Evolutionary conservation across 2,888 invertebrate genomes (phyloP).

Genomic region (Mythimna ferrago): DNA sequence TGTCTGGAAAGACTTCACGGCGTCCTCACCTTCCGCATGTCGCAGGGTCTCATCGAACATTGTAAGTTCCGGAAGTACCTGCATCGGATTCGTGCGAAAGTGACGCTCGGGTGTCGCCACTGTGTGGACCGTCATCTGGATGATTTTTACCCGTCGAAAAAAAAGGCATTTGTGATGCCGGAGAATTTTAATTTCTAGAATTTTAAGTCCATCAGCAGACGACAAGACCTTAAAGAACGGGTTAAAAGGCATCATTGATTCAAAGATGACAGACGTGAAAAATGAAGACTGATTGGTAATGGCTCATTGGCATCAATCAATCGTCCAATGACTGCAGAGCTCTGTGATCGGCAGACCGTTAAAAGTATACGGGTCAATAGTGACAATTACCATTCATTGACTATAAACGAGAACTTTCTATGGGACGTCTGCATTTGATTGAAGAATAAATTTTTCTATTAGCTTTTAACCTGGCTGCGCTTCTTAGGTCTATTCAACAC

Average conservation of each 20-base stretch:
- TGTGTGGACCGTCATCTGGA: no score
- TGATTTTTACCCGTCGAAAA: no score
- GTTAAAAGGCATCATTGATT: not conserved
- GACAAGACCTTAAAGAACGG: no score
- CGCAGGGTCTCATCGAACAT: no score
- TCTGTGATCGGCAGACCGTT: slow-evolving; percentile 7
- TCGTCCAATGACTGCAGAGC: not conserved
- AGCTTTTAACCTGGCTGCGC: not conserved
- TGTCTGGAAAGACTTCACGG: no score
- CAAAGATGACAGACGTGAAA: not conserved
- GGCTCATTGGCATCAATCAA: not conserved
- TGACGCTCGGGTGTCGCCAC: no score
- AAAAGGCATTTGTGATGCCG: no score
- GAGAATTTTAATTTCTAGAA: no score
- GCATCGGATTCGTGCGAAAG: no score
- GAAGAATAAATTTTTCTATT: not conserved
- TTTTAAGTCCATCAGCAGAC: no score
- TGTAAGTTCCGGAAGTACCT: no score
- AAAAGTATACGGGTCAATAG: slow-evolving; percentile 4
- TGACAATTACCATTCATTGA: slow-evolving; percentile 17
- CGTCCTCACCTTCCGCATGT: no score
- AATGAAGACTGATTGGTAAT: not conserved
- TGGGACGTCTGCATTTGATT: slow-evolving; percentile 7
- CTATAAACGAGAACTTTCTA: slow-evolving; percentile 9
- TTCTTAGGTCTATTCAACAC: not conserved